A percentile compares a stretch with the other conserved stretches of the same genome.
Evolutionary conservation across 2,797 vertebrate species (phyloP).

Genomic region (Coregonus suidteri): DNA sequence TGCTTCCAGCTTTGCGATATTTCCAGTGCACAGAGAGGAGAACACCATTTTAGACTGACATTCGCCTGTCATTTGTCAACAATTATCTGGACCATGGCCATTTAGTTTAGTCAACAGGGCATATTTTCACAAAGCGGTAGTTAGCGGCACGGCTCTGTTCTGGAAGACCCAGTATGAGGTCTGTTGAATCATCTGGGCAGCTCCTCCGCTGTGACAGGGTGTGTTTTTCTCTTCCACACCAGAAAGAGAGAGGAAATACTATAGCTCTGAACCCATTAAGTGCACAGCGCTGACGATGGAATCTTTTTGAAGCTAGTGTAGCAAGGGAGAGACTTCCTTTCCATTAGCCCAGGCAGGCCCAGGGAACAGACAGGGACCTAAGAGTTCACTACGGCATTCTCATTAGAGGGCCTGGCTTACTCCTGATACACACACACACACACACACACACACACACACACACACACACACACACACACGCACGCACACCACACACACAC

Average conservation of each 20-base stretch:
- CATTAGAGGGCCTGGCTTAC: slow-evolving; percentile 52
- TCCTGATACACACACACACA: slow-evolving; percentile 34
- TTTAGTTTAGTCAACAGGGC: neutral
- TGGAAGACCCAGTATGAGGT: neutral
- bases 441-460: slow-evolving; percentile 3
- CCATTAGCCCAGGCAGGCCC: slow-evolving; percentile 7
- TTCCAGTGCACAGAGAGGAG: too few relatives aligned
- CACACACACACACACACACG: slow-evolving; percentile 10
- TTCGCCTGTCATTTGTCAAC: neutral
- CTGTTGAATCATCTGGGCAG: neutral
- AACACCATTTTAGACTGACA: neutral
- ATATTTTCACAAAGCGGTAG: neutral
- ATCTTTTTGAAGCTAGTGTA: slow-evolving; percentile 29
- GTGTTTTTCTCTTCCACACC: neutral
- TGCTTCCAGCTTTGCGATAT: neutral
- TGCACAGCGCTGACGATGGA: slow-evolving; percentile 28
- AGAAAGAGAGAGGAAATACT: slow-evolving; percentile 13
- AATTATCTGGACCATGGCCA: neutral
- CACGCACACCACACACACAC: slow-evolving; percentile 23
- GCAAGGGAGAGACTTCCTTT: slow-evolving; percentile 19
- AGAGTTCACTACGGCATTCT: slow-evolving; percentile 38
- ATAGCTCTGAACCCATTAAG: neutral
- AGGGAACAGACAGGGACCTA: slow-evolving; percentile 37
- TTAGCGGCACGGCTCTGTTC: neutral
- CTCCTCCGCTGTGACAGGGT: neutral